Conservation (phyloP, 2,888 invertebrate genomes). For the Eremobia ochroleuca region DNA sequence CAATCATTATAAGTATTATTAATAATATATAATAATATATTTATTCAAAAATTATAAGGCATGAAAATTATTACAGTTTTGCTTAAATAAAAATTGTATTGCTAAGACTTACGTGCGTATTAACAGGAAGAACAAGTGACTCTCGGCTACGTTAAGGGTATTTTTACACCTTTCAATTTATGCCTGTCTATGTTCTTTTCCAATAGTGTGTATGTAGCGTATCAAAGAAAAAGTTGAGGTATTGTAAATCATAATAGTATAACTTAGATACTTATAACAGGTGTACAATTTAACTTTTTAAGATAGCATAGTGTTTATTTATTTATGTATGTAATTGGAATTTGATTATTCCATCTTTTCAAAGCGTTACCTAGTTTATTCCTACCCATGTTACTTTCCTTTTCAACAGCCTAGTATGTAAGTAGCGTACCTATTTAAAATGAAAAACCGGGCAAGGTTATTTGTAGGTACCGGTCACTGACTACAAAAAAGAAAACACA, state of each 20-base stretch:
- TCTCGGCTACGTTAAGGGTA: neutral
- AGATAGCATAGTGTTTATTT: neutral
- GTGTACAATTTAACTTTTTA: neutral
- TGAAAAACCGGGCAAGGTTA: neutral
- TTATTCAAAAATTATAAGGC: no score
- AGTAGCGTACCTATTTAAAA: neutral
- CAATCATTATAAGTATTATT: no score
- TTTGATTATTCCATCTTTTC: neutral
- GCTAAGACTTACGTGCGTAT: no score
- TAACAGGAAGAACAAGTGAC: neutral
- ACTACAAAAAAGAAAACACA: neutral
- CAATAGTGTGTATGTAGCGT: no score
- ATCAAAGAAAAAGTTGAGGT: neutral
- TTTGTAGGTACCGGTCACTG: neutral
- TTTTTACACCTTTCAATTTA: neutral
- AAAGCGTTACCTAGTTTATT: neutral
- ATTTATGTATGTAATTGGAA: neutral
- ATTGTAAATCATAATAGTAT: neutral
- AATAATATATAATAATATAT: no score
- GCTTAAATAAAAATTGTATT: no score
- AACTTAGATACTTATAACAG: neutral
- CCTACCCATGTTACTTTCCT: neutral
- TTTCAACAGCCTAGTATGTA: neutral
- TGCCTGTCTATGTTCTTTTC: no score
- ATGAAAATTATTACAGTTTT: no score